These are phyloP conservation scores for Piaya cayana DNA, from an alignment of 2,113 vertebrate species.

Conservation along the genomic window DNA sequence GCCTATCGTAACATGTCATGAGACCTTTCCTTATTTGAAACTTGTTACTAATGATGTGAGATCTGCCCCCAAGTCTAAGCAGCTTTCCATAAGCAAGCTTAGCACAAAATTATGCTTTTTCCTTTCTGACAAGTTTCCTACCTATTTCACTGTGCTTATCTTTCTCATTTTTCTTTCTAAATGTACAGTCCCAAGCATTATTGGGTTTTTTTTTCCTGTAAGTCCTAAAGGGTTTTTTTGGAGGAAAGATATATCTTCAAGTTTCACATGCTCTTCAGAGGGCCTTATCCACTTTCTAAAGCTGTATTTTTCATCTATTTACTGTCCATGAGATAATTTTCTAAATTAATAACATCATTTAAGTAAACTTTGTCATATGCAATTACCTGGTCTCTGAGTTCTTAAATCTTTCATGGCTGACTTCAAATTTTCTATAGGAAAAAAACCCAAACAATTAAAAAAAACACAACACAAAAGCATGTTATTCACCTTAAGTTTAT, in stretches of 20 bases:
- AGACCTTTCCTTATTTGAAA: neutral
- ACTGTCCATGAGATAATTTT: neutral
- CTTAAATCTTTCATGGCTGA: neutral
- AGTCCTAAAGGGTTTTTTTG: neutral
- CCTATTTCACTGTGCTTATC: neutral
- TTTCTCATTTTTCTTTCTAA: neutral
- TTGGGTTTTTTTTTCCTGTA: neutral
- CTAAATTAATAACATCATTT: neutral
- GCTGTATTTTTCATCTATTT: neutral
- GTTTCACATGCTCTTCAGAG: neutral
- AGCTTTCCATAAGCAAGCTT: neutral
- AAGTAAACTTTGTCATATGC: neutral
- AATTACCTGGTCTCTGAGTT: neutral
- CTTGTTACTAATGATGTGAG: neutral
- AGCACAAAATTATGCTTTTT: neutral
- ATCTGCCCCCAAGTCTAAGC: neutral
- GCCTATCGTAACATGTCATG: neutral
- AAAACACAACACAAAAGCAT: neutral
- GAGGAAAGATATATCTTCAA: neutral
- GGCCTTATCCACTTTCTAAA: neutral
- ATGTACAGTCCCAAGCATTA: neutral
- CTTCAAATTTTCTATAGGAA: neutral
- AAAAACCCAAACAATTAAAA: neutral
- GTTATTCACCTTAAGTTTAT: neutral
- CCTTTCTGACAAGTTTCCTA: neutral